Evolutionary conservation across 2,888 invertebrate species (phyloP), one percentile per base, ranked within the genome.

Genomic region (Xiphydria camelus): DNA sequence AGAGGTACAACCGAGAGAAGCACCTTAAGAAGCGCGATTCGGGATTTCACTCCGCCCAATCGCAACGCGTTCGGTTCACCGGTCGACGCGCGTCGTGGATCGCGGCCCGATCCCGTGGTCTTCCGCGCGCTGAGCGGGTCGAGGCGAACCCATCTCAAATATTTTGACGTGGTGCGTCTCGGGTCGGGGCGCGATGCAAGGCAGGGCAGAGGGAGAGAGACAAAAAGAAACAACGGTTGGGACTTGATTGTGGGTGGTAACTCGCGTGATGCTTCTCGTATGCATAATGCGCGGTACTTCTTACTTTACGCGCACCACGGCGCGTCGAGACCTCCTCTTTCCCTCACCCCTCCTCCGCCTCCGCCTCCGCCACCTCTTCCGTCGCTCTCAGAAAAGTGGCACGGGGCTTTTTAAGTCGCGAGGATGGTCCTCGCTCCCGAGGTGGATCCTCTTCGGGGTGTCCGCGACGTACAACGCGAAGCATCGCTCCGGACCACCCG

Each of bases 81-180:
- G 29, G 14, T 9, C 29, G 14, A 29, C 12, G 29, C 12, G 29
- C 29, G n/a, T n/a, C n/a, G n/a, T n/a, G n/a, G n/a, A n/a, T n/a
- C n/a, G n/a, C n/a, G n/a, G n/a, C n/a, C n/a, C n/a, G n/a, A n/a
- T n/a, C n/a, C n/a, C n/a, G n/a, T n/a, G n/a, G n/a, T n/a, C n/a
- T n/a, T n/a, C n/a, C n/a, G n/a, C n/a, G n/a, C n/a, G 26, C 23
- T 35, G 18, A 25, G 25, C 34, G 45, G 29, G 31, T 37, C 45
- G 41, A 49, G 42, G 37, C 47, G 45, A 50, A 62, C 62, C 62
- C 62, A 61, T 59, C 52, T 64, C 64, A 64, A 64, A 62, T 55
- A 53, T 61, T 61, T 59, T 64, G 62, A 64, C 64, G 53, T 55
- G 44, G 47, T 45, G 40, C 34, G 43, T 36, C 40, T 36, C 35